phyloP scores from a whole-genome alignment of 2,888 invertebrate species.

The Ormyrus labotus region DNA sequence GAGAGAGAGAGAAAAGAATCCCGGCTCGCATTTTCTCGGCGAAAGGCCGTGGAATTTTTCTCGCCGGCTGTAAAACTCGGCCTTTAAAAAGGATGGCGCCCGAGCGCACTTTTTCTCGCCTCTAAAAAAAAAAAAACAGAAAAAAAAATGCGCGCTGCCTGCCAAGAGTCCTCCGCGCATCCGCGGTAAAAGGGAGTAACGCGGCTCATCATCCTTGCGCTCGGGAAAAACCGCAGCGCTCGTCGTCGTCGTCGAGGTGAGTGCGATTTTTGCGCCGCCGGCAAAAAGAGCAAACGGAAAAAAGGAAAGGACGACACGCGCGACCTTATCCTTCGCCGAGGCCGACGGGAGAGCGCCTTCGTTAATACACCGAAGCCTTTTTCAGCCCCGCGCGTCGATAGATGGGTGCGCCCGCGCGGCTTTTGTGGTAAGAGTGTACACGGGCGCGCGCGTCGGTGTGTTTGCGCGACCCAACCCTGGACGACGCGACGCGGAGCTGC shows the following conservation, averaged over 20 bases:
- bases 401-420: constrained; percentile 41
- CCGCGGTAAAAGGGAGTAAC: background rate
- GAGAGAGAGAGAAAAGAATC: background rate
- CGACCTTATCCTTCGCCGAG: constrained; percentile 54
- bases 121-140: background rate
- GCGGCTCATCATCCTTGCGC: no score
- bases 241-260: background rate
- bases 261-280: background rate
- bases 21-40: background rate
- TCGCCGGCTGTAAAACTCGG: background rate
- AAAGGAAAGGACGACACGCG: constrained; percentile 44
- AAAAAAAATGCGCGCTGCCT: background rate
- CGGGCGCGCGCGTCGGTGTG: no score
- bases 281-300: background rate
- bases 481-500: background rate
- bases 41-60: constrained; percentile 2
- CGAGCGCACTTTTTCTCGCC: background rate
- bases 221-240: no score
- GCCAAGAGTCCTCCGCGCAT: background rate
- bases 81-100: background rate
- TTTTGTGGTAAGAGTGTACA: no score
- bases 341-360: constrained; percentile 14
- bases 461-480: no score
- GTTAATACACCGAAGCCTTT: background rate
- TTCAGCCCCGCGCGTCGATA: constrained; percentile 42